phyloP scores from a whole-genome alignment of 2,797 vertebrate species.

The Ctenopoma multispine region DNA sequence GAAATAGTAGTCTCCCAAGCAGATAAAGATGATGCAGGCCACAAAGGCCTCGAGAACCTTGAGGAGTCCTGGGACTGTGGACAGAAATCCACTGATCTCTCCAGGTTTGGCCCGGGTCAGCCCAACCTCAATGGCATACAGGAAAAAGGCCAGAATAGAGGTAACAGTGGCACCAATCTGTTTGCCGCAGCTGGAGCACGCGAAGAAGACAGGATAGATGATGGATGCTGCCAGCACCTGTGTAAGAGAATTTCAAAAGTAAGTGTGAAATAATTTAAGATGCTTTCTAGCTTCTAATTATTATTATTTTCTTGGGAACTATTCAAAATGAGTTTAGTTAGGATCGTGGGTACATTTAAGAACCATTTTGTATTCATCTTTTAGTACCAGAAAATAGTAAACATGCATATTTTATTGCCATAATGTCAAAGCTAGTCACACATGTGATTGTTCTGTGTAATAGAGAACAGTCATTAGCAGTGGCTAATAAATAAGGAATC shows the following conservation, averaged over 20 bases:
- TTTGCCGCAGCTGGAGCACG: slow-evolving; percentile 29
- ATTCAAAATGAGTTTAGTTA: background rate
- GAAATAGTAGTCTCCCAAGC: slow-evolving; percentile 10
- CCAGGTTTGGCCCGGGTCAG: slow-evolving; percentile 84
- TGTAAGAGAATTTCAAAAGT: slow-evolving; percentile 4
- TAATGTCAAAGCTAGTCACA: background rate
- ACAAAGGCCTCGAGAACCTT: slow-evolving; percentile 91
- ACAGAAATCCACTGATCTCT: slow-evolving; percentile 89
- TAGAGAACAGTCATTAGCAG: too few relatives aligned
- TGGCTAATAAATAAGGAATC: too few relatives aligned
- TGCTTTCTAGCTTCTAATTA: background rate
- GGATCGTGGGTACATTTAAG: background rate
- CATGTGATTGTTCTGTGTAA: too few relatives aligned
- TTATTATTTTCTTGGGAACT: background rate
- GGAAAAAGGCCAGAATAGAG: slow-evolving; percentile 85
- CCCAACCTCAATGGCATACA: slow-evolving; percentile 85
- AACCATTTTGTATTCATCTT: background rate
- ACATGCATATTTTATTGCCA: background rate
- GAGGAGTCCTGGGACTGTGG: slow-evolving; percentile 88
- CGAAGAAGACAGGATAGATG: slow-evolving; percentile 81
- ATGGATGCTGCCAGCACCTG: slow-evolving; percentile 87
- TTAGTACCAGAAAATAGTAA: background rate
- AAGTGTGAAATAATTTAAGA: background rate
- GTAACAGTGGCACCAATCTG: slow-evolving; percentile 78
- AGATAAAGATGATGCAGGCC: slow-evolving; percentile 90